Evolutionary conservation across 2,797 vertebrate genomes (phyloP), one percentile per base, ranked within the genome.

Genomic region (Myotis vivesi): DNA sequence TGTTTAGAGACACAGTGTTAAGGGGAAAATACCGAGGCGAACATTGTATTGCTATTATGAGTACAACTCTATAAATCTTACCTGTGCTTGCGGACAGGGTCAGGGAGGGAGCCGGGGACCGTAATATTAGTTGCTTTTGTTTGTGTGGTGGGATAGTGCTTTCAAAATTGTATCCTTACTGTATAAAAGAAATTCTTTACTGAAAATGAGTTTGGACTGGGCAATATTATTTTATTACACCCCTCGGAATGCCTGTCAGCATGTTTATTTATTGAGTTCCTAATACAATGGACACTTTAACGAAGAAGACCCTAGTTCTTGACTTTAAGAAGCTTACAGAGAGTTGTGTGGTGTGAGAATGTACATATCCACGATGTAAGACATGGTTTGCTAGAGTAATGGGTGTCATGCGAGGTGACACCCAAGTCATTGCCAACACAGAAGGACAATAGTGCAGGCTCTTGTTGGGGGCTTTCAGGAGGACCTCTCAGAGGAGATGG

Each of bases 71-170:
- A 2, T 30, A 69, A 85, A 59, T 36, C 64, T 49, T 68, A 85
- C 66, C 84, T 71, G 62, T 69, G 92, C 44, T 77, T n/a, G 7
- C 3, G 25, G 77, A 66, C 57, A 33, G 46, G 77, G 36, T 59
- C 76, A 22, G 44, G 57, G 80, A 76, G 46, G 49, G 41, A 75
- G 6, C 76, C 1, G 73, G 73, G 66, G 25, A 20, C 36, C 51
- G 25, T 33, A 62, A 15, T 64, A 15, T 28, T 20, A 10, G n/a
- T 28, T 38, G 76, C 69, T 69, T 73, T 89, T 87, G 53, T 77
- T 68, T 77, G 87, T 82, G 55, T 72, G 55, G 44, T 91, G 55
- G 38, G 46, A 53, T 83, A 55, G 53, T 81, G 53, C n/a, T 84
- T 88, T 82, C 3, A 51, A 55, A 69, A 46, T 90, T 36, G 13